A percentile compares a stretch with the other conserved stretches of the same genome.
Evolutionary conservation across 2,113 vertebrate species (phyloP).

Genomic region (Catharus bicknelli): DNA sequence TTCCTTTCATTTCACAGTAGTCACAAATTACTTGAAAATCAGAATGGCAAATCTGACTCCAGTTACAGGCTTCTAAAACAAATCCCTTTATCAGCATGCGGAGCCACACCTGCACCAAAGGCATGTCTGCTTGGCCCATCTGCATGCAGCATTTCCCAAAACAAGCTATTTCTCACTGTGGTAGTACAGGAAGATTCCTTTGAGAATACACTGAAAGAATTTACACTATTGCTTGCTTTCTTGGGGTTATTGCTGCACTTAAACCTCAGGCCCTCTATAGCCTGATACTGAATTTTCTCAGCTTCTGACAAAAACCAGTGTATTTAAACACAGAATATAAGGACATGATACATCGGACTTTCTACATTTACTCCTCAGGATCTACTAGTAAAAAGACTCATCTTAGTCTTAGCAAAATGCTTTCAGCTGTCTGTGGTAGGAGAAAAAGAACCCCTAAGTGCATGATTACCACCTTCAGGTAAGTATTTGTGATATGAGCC

Average conservation of each 20-base stretch:
- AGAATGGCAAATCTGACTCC: conserved; percentile 34
- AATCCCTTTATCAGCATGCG: not conserved
- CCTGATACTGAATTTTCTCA: not conserved
- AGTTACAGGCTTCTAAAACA: not conserved
- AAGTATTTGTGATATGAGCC: not conserved
- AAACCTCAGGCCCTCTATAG: not conserved
- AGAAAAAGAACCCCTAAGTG: not conserved
- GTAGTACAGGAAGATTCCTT: not conserved
- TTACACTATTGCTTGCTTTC: not conserved
- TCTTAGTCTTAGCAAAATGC: conserved; percentile 8
- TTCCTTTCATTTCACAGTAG: not conserved
- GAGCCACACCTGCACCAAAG: conserved; percentile 50
- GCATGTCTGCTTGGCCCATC: conserved; percentile 14
- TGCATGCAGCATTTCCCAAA: conserved; percentile 32
- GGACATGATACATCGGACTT: not conserved
- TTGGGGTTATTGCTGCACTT: not conserved
- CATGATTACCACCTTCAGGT: conserved; percentile 3
- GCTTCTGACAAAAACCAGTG: not conserved
- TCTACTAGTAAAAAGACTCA: not conserved
- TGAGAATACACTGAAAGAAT: not conserved
- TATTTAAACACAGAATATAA: not conserved
- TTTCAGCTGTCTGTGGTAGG: conserved; percentile 17
- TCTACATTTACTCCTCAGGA: not conserved
- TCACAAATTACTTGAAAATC: conserved; percentile 17
- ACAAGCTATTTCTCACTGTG: conserved; percentile 23